Base-by-base conservation (phyloP, 1,140 invertebrate genomes). In the Drosophila kurseongensis region DNA sequence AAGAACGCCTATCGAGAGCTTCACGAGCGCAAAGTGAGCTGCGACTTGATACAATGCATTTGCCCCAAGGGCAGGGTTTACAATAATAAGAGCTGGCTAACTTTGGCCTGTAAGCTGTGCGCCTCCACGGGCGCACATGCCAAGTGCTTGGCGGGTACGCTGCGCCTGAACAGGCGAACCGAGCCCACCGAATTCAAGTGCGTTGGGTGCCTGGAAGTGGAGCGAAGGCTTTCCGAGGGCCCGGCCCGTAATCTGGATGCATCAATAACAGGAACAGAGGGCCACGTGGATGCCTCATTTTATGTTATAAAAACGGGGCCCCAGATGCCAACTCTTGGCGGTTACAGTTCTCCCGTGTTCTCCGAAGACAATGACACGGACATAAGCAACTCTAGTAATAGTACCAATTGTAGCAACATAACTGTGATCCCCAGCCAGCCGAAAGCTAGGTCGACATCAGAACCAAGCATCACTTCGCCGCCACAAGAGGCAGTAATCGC, bases 1-100 rank as follows among this genome's bases (percentile, higher is more conserved):
- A 58, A 27, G 1, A 51, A 68, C 32, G 84, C 78, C 0, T 91
- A 74, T 35, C 29, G 59, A 13, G 89, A 92, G 61, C 73, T 91
- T 3, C 65, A 91, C 41, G 41, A 40, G 5, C 62, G 41, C 0
- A 51, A 51, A 0, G 7, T 65, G 12, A 66, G 59, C 8, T 91
- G 90, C 32, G 72, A 83, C 40, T 45, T 61, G 16, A 4, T 9
- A 0, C 8, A 27, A 0, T 91, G 90, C 8, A 3, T 74, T 0
- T 91, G 88, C 36, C 81, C 81, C 0, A 66, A 60, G 2, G 88
- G 88, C 0, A 48, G 88, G 2, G 55, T 74, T 1, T 86, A 55
- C 41, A 79, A 62, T 16, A 44, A 10, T 0, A 1, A 13, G 13
- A 18, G 1, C 4, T 83, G 80, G 80, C 12, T 0, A 3, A 72